Base-by-base conservation (phyloP, 53 echinoderm and acorn worm genomes). In the Stichopus horrens region DNA sequence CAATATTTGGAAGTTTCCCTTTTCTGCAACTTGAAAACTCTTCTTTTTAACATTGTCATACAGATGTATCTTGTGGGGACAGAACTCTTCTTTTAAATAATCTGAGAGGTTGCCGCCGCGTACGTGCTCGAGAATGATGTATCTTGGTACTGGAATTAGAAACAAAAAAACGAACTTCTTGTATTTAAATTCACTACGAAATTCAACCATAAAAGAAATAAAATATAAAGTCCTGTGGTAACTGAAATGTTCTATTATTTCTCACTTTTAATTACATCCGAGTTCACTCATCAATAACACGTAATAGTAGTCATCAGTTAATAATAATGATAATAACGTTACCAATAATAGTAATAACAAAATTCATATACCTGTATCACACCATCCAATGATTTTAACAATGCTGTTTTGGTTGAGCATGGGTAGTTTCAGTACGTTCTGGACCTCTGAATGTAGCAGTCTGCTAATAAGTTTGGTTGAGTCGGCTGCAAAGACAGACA, bases 1-100 rank as follows among this genome's bases (percentile, higher is more conserved):
- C 54, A 78, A 78, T 5, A 4, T 10, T 5, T 78, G 54, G 5
- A 53, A 51, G n/a, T 53, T 18, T 78, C 79, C 79, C 55, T 53
- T 78, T 16, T 78, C 79, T 0, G 79, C 18, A 78, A 78, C 79
- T 54, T 78, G 79, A 53, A 18, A 78, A 52, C 79, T 51, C 55
- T 78, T 78, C 79, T 16, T 51, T 55, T 78, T 78, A 55, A 53
- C 53, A 19, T 78, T 79, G n/a, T 6, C 56, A 13, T 79, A 79
- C 55, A 52, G 79, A 52, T 79, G 79, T 54, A 5, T 53, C 53
- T 79, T 79, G 11, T 55, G 53, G 5, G 55, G 53, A 54, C 55
- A 19, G n/a, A 79, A 79, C 18, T 79, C 55, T 79, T 53, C 79
- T 9, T n/a, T 53, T 16, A 79, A 13, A 53, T 79, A 53, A 6